Evolutionary conservation across 2,797 vertebrate species (phyloP), one percentile per base, ranked within the genome.

Genomic region (Columba guinea): DNA sequence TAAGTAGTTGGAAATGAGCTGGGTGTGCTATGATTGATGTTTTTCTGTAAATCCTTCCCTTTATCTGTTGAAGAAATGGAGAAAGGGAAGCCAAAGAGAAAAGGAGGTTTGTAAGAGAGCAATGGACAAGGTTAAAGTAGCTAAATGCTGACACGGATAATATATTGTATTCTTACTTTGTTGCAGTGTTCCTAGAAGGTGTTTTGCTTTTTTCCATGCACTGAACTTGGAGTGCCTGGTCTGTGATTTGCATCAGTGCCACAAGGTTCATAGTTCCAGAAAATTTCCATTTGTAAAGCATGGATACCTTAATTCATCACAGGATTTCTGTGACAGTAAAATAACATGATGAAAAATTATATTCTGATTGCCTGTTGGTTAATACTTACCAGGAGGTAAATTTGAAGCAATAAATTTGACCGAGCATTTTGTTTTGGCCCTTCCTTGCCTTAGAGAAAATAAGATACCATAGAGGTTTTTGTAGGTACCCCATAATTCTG

Each of bases 401-500:
- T 39, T 16, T 48, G 16, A 48, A 60, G 17, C 22, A 55, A 51
- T 21, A 59, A 21, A 34, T 67, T 51, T 70, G 27, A 87, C 51
- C 0, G 4, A n/a, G 5, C 13, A 34, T 67, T 91, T 84, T 71
- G 35, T 59, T 87, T 82, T 82, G 24, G 22, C 7, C 30, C 7
- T 79, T 71, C 30, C 9, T 79, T 68, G 14, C 24, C 5, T 48
- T 68, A 14, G 14, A 67, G 34, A 55, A 24, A 39, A 56, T 34
- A 62, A 65, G 28, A 5, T 46, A 34, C n/a, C 1, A 10, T 17
- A 0, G 0, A 63, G 44, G 21, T 63, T 22, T 75, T 67, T 1
- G 0, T 32, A 65, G 17, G 15, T 35, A 22, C 15, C 11, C 22
- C 8, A 10, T 30, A n/a, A 56, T 56, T 75, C 75, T 63, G 4